These are phyloP conservation scores for Melangyna quadrimaculata DNA, from an alignment of 2,888 invertebrate species.

Conservation along the genomic window DNA sequence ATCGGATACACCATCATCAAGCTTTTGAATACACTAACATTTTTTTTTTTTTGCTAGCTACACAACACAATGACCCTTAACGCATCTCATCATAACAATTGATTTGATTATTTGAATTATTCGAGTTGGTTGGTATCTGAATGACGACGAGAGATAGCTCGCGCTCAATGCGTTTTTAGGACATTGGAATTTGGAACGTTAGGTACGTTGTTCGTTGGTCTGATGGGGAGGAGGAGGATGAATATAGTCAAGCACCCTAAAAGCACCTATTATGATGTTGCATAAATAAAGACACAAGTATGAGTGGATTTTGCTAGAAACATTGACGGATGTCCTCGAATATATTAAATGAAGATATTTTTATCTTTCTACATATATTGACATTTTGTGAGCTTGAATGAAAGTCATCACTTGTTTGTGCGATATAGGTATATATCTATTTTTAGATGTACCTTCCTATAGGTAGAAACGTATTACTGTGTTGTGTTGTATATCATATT, in stretches of 20 bases:
- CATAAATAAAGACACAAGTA: background rate
- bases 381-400: constrained; percentile 27
- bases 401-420: constrained; percentile 21
- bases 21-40: constrained; percentile 23
- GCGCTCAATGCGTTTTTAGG: constrained; percentile 3
- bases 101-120: constrained; percentile 60
- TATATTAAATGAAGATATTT: constrained; percentile 11
- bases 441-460: background rate
- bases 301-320: constrained; percentile 43
- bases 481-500: constrained; percentile 30
- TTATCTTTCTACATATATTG: background rate
- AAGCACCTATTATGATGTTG: background rate
- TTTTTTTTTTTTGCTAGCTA: too few species aligned
- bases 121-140: constrained; percentile 15
- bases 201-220: background rate
- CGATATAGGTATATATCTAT: constrained; percentile 14
- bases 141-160: background rate
- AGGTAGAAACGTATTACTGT: background rate
- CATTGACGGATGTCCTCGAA: constrained; percentile 50
- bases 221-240: background rate
- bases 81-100: constrained; percentile 38
- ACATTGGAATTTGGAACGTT: background rate
- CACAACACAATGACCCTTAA: constrained; percentile 58
- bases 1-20: constrained; percentile 5
- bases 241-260: background rate